Percentiles rank a stretch among this genome's conserved stretches.
Evolutionary conservation across 1,140 invertebrate genomes (phyloP).

Genomic region (Pseudomyrmex gracilis): DNA sequence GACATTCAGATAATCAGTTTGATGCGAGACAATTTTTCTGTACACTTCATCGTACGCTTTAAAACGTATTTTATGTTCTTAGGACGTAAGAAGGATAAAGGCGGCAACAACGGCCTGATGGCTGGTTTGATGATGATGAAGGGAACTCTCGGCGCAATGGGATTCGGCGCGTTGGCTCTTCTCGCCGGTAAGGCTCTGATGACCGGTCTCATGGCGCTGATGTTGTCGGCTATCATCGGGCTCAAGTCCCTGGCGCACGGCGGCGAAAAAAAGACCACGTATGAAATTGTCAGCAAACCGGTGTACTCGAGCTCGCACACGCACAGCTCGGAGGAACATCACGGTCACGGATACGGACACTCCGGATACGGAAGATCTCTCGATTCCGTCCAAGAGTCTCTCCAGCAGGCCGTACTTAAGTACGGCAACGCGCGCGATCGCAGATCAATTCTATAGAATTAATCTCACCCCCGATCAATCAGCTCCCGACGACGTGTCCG

Average conservation of each 20-base stretch:
- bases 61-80: constrained; percentile 62
- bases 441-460: constrained; percentile 70
- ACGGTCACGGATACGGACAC: constrained; percentile 85
- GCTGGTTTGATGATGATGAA: constrained; percentile 86
- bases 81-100: constrained; percentile 86
- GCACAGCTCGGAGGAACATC: constrained; percentile 90
- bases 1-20: neutral
- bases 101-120: constrained; percentile 80
- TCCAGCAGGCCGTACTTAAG: constrained; percentile 81
- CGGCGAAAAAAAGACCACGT: constrained; percentile 91
- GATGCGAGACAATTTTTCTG: neutral
- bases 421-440: constrained; percentile 83
- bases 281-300: constrained; percentile 93
- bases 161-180: constrained; percentile 90
- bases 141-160: constrained; percentile 90
- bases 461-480: constrained; percentile 35
- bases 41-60: no score
- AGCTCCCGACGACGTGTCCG: constrained; percentile 1
- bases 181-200: constrained; percentile 94
- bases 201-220: constrained; percentile 92
- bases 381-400: constrained; percentile 77
- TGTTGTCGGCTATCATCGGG: constrained; percentile 91
- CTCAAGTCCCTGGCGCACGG: constrained; percentile 90
- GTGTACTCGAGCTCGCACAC: constrained; percentile 90
- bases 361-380: constrained; percentile 87